phyloP scores from a whole-genome alignment of 2,888 invertebrate species.

The Spodoptera exigua region DNA sequence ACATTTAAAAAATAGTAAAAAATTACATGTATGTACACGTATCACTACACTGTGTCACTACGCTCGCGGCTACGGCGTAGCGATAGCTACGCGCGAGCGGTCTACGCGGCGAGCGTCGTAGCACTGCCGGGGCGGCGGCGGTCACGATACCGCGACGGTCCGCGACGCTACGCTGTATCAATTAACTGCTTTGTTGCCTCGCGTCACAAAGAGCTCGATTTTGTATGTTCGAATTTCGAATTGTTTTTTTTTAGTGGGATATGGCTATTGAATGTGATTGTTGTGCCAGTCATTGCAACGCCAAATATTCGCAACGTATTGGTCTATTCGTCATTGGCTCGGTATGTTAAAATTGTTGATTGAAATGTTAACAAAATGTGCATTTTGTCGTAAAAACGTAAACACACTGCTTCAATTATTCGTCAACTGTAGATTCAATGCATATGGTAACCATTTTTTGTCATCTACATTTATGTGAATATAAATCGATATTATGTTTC shows the following conservation, averaged over 20 bases:
- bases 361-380: not conserved
- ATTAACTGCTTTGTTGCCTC: slow-evolving; percentile 86
- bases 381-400: too few relatives aligned
- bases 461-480: too few relatives aligned
- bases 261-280: slow-evolving; percentile 5
- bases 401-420: too few relatives aligned
- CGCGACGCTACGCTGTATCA: slow-evolving; percentile 76
- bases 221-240: slow-evolving; percentile 56
- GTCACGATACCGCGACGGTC: slow-evolving; percentile 61
- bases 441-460: too few relatives aligned
- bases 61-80: slow-evolving; percentile 75
- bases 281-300: slow-evolving; percentile 3
- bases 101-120: slow-evolving; percentile 84
- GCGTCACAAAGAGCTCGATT: slow-evolving; percentile 70
- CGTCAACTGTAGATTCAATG: too few relatives aligned
- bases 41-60: slow-evolving; percentile 72
- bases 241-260: slow-evolving; percentile 21
- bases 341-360: too few relatives aligned
- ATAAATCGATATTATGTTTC: too few relatives aligned
- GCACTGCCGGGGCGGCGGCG: slow-evolving; percentile 80
- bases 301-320: not conserved
- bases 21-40: slow-evolving; percentile 76
- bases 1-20: slow-evolving; percentile 51
- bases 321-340: too few relatives aligned
- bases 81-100: slow-evolving; percentile 74